Conservation (phyloP, 2,797 vertebrate species). For the Chaenodraco wilsoni region DNA sequence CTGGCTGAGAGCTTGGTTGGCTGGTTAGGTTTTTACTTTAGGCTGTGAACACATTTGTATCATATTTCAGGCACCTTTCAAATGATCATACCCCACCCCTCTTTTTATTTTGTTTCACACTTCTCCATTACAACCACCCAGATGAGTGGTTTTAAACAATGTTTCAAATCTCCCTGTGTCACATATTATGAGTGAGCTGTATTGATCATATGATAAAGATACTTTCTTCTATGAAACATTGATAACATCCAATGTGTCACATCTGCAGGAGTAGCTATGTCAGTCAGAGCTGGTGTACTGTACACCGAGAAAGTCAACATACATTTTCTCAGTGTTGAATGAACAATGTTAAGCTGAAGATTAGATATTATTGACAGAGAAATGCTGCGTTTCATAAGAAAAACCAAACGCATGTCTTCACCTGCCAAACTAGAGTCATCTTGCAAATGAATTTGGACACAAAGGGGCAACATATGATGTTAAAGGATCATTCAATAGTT, state of each 20-base stretch:
- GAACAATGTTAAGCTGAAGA: conserved; percentile 43
- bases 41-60: not conserved
- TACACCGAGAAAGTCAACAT: conserved; percentile 13
- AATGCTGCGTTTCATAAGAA: conserved; percentile 24
- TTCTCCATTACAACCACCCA: not conserved
- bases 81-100: not conserved
- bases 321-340: conserved; percentile 15
- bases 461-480: conserved; percentile 26
- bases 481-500: not conserved
- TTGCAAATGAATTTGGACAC: conserved; percentile 14
- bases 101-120: not conserved
- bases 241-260: conserved; percentile 1
- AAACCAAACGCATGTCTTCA: conserved; percentile 25
- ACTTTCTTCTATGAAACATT: not conserved
- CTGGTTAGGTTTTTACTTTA: not conserved
- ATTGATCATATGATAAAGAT: not conserved
- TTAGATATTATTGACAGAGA: conserved; percentile 24
- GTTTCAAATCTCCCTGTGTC: not conserved
- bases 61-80: not conserved
- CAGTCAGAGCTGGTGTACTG: not conserved
- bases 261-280: conserved; percentile 7
- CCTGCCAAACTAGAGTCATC: conserved; percentile 22
- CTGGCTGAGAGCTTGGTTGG: not conserved
- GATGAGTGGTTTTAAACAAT: not conserved
- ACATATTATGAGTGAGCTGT: not conserved